phyloP scores from a whole-genome alignment of 2,797 vertebrate genomes.

The Tiaroga cobitis region DNA sequence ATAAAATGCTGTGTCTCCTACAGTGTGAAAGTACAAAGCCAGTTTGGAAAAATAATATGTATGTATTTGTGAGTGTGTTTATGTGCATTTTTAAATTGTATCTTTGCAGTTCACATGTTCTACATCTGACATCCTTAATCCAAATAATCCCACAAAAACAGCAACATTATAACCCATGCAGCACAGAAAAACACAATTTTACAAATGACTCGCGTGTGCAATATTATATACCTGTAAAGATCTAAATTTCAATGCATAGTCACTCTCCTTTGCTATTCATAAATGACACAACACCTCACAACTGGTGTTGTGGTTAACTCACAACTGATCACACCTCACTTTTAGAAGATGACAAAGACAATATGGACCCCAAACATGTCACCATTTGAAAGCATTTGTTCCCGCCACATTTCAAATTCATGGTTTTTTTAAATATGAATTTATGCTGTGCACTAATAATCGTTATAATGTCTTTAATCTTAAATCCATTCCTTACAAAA shows the following conservation, averaged over 20 bases:
- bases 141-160: neutral
- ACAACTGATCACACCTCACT: conserved; percentile 19
- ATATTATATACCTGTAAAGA: neutral
- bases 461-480: neutral
- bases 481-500: neutral
- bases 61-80: neutral
- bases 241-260: conserved; percentile 13
- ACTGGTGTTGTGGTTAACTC: neutral
- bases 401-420: neutral
- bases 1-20: neutral
- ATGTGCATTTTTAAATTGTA: neutral
- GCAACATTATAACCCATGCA: neutral
- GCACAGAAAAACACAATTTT: neutral
- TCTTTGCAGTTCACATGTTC: neutral
- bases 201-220: neutral
- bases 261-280: neutral
- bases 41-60: neutral
- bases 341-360: conserved; percentile 32
- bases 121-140: neutral
- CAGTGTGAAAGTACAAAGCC: neutral
- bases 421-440: neutral
- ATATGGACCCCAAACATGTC: neutral
- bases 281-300: neutral
- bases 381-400: neutral
- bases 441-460: neutral